phyloP scores from a whole-genome alignment of 37 sponge, comb jelly and placozoan species.

The Chondrosia reniformis region DNA sequence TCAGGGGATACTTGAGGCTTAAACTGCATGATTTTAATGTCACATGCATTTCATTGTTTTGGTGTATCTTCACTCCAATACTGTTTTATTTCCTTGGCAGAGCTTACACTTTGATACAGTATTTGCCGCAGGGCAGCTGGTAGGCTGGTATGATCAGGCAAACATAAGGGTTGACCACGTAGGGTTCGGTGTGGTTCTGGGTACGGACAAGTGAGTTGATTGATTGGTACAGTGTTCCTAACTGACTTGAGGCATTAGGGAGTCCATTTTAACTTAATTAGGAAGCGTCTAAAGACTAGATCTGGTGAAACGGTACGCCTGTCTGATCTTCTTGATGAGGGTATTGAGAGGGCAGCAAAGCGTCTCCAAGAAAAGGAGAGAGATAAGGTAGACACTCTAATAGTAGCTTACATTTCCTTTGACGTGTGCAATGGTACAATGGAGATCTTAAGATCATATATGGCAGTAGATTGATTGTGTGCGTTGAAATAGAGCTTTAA shows the following conservation, averaged over 20 bases:
- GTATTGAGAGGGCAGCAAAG: constrained; percentile 72
- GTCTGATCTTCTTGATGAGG: constrained; percentile 89
- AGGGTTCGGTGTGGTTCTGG: constrained; percentile 97
- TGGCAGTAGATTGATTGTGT: too few species aligned
- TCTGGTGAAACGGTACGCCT: constrained; percentile 86
- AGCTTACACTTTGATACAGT: constrained; percentile 72
- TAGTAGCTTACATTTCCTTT: too few species aligned
- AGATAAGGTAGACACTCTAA: constrained; percentile 65
- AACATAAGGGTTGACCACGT: constrained; percentile 74
- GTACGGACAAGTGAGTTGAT: constrained; percentile 78
- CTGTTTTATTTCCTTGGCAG: constrained; percentile 21
- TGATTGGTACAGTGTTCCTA: background rate
- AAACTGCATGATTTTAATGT: background rate
- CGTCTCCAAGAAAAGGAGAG: constrained; percentile 74
- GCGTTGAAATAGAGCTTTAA: too few species aligned
- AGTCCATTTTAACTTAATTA: background rate
- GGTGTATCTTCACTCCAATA: background rate
- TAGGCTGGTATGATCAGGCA: constrained; percentile 64
- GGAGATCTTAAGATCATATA: too few species aligned
- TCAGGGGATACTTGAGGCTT: background rate
- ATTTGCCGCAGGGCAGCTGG: constrained; percentile 60
- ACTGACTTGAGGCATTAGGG: background rate
- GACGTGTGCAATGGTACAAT: too few species aligned
- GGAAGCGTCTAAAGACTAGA: constrained; percentile 81
- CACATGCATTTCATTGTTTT: background rate